Base-by-base conservation (phyloP, 35 echinoderm and acorn worm genomes). In the Apostichopus japonicus region DNA sequence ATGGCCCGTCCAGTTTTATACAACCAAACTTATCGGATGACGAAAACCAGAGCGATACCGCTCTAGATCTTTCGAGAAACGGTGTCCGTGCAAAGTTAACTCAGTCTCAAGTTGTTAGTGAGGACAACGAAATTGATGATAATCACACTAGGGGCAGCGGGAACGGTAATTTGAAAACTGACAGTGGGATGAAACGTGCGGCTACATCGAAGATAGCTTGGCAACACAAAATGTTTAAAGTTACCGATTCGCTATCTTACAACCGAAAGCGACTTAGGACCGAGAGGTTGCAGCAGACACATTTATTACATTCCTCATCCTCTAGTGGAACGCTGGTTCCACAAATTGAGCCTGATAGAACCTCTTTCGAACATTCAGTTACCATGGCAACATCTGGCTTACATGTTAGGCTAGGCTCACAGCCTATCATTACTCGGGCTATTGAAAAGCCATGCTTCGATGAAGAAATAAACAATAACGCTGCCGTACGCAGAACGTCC, bases 201-300 rank as follows among this genome's bases (percentile, higher is more conserved):
- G 81, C 81, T 53, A 22, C 56, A 22, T 58, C 81, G 17, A n/a
- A 57, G 54, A 6, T 67, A 51, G 62, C 17, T 19, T 89, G 86
- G 86, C 86, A 87, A 71, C 86, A 87, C 27, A 87, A 87, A 71
- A 87, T 87, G 8, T 87, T 87, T 51, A 87, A 58, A 24, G 58
- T 56, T n/a, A 67, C 9, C 21, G 86, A 87, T 24, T 87, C 86
- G 24, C 13, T 53, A 53, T 23, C 23, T 80, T 80, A 53, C 22
- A 10, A 80, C 10, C 23, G 54, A 13, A 52, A 24, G 1, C 14
- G 15, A 82, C 25, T 23, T 82, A 54, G 79, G 79, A 51, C 44
- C 8, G 79, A 82, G 33, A 82, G 79, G 11, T 44, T 56, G 23
- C 79, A 82, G 24, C 79, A 54, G 44, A 82, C 79, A 24, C 79